Evolutionary conservation across 35 echinoderm and acorn worm genomes (phyloP).

Genomic region (Hemicentrotus pulcherrimus): DNA sequence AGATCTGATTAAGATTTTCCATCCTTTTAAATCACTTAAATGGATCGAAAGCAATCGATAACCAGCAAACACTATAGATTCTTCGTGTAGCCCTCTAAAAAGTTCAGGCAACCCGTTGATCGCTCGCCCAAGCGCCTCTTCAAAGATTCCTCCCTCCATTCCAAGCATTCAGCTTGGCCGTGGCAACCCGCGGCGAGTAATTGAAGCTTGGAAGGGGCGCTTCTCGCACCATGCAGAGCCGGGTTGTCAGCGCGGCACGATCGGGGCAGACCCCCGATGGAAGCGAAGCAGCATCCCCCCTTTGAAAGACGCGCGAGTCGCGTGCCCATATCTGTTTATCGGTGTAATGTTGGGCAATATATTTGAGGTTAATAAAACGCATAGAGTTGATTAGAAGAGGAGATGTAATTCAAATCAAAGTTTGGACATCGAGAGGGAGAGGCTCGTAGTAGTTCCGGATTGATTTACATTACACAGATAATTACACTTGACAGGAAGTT

Average conservation of each 20-base stretch:
- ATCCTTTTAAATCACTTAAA: too few relatives aligned
- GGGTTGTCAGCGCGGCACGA: not conserved
- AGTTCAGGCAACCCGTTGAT: not conserved
- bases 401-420: not conserved
- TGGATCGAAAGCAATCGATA: too few relatives aligned
- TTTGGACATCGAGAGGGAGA: not conserved
- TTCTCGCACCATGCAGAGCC: not conserved
- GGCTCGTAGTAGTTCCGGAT: not conserved
- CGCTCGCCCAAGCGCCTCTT: not conserved
- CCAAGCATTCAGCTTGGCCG: not conserved
- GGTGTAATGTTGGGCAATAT: not conserved
- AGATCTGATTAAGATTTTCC: too few relatives aligned
- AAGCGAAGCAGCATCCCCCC: not conserved
- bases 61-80: too few relatives aligned
- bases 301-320: not conserved
- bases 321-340: not conserved
- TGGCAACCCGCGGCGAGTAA: not conserved
- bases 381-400: not conserved
- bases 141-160: not conserved
- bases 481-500: not conserved
- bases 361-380: not conserved
- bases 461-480: not conserved
- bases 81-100: not conserved
- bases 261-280: not conserved
- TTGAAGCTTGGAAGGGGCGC: not conserved